Percentiles rank a stretch among this genome's conserved stretches.
phyloP scores from a whole-genome alignment of 2,888 invertebrate species.

The Terebella lapidaria region DNA sequence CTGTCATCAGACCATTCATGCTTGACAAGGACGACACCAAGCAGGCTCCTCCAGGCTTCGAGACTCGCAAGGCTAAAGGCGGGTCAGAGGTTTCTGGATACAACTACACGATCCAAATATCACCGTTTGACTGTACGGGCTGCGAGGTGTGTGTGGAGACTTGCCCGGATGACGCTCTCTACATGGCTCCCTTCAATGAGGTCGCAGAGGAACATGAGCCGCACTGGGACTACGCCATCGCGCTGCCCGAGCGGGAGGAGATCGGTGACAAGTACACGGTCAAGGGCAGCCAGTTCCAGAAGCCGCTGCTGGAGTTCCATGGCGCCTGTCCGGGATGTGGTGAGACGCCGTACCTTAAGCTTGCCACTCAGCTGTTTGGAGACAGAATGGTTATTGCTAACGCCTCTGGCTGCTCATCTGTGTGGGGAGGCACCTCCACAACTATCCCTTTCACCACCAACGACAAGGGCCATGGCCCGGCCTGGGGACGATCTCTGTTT shows the following conservation, averaged over 20 bases:
- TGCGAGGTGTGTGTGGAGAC: conserved; percentile 26
- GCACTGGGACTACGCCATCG: conserved; percentile 26
- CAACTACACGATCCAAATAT: conserved; percentile 28
- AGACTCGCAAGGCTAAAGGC: conserved; percentile 26
- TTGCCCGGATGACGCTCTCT: conserved; percentile 27
- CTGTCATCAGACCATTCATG: conserved; percentile 27
- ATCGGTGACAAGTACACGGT: conserved; percentile 25
- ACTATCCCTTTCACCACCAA: conserved; percentile 26
- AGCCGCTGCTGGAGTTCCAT: conserved; percentile 25
- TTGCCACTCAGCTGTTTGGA: conserved; percentile 27
- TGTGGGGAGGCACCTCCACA: conserved; percentile 27
- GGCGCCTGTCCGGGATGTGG: conserved; percentile 27
- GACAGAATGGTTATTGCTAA: conserved; percentile 27
- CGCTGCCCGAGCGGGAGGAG: conserved; percentile 18
- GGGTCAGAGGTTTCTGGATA: conserved; percentile 24
- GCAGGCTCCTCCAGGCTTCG: conserved; percentile 24
- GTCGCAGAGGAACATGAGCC: conserved; percentile 22
- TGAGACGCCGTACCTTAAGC: conserved; percentile 26
- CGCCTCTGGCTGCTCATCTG: conserved; percentile 25
- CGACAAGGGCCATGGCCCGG: conserved; percentile 24
- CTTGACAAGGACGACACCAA: conserved; percentile 22
- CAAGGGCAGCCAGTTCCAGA: conserved; percentile 25
- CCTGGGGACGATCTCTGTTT: conserved; percentile 27
- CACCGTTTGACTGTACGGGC: conserved; percentile 24
- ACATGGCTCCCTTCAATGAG: conserved; percentile 28